These are phyloP conservation scores for Petrolisthes cinctipes DNA, from an alignment of 2,888 invertebrate genomes.

Conservation along the genomic window DNA sequence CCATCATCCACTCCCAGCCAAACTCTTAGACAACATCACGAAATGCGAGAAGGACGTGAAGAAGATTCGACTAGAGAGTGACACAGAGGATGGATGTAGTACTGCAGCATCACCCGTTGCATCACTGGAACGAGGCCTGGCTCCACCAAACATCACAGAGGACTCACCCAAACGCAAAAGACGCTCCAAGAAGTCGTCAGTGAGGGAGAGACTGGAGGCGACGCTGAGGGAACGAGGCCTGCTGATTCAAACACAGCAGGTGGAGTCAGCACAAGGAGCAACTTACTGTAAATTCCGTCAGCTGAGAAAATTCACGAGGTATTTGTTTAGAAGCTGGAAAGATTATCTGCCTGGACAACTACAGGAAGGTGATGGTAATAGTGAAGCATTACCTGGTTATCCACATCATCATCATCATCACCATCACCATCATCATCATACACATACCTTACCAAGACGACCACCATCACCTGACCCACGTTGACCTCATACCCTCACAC, in stretches of 20 bases:
- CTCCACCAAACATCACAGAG: conserved; percentile 45
- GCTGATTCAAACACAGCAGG: conserved; percentile 90
- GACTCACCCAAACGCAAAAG: conserved; percentile 75
- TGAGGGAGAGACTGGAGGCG: conserved; percentile 86
- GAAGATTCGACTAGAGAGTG: conserved; percentile 64
- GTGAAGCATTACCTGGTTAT: background rate
- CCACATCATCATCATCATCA: background rate
- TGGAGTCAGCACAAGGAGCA: conserved; percentile 92
- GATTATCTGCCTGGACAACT: conserved; percentile 82
- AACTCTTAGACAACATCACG: conserved; percentile 62
- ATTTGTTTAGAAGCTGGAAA: conserved; percentile 92
- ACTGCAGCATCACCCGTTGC: conserved; percentile 57
- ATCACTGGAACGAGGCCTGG: conserved; percentile 56
- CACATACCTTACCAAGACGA: conserved; percentile 35
- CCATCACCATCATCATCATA: background rate
- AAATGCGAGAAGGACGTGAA: conserved; percentile 65
- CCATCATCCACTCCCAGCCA: conserved; percentile 56
- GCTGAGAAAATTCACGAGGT: conserved; percentile 89
- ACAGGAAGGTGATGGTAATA: conserved; percentile 53
- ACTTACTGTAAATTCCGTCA: conserved; percentile 94
- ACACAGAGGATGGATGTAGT: conserved; percentile 63
- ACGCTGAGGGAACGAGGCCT: conserved; percentile 94
- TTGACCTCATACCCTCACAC: conserved; percentile 25
- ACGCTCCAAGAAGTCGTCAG: conserved; percentile 78
- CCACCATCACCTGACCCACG: conserved; percentile 50